Evolutionary conservation across 2,113 vertebrate genomes (phyloP).

Genomic region (Dolichotis patagonum): DNA sequence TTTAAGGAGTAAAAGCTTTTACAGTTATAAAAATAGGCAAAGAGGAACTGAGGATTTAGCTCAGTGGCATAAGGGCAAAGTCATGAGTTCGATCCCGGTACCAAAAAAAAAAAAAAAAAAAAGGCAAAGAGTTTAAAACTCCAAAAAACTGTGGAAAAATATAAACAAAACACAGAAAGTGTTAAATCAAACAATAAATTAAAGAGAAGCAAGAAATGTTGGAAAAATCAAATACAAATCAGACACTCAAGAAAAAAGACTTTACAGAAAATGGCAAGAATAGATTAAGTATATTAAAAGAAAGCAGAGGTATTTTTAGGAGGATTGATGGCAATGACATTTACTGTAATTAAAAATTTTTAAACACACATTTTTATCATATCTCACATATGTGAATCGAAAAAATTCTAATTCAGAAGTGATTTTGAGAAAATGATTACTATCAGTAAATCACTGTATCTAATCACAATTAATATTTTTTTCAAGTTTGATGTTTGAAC

Average conservation of each 20-base stretch:
- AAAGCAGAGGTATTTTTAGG: neutral
- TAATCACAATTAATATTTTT: neutral
- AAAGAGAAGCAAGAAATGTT: neutral
- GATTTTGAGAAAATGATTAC: neutral
- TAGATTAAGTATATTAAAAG: neutral
- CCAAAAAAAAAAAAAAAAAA: too few species aligned
- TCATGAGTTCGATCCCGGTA: too few species aligned
- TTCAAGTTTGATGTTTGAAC: neutral
- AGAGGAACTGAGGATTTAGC: neutral
- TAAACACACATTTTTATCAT: neutral
- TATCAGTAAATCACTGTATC: neutral
- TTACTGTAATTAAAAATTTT: neutral
- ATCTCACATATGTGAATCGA: neutral
- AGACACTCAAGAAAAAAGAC: neutral
- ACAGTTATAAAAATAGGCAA: slow-evolving; percentile 6
- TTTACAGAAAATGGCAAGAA: neutral
- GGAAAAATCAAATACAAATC: slow-evolving; percentile 19
- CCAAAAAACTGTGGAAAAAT: neutral
- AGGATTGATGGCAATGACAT: neutral
- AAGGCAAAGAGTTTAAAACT: neutral
- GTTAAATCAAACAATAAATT: neutral
- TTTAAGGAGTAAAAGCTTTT: slow-evolving; percentile 4
- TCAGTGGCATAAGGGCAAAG: too few species aligned
- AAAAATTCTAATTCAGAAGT: neutral
- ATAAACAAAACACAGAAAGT: neutral